Base-by-base conservation (phyloP, 1,140 invertebrate genomes). In the Drosophila gunungcola region DNA sequence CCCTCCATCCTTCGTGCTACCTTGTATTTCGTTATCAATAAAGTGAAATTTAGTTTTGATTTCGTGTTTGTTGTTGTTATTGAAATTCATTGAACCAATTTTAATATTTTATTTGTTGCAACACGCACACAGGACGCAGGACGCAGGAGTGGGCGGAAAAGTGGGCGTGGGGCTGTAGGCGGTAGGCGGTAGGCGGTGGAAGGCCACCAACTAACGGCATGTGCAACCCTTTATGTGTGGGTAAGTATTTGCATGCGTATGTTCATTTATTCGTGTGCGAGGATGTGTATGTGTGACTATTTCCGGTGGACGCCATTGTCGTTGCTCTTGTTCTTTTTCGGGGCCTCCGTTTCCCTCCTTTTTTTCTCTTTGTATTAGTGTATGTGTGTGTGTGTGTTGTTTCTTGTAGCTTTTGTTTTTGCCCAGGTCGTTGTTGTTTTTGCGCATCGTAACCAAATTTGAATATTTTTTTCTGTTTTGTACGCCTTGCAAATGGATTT, bases 51-150 rank as follows among this genome's bases (percentile, higher is more conserved):
- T 89, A 89, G 84, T 89, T 89, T 89, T 89, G 84, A 89, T 89
- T 89, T 89, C 84, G 84, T 89, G 84, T 89, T 89, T 89, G 84
- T 84, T 89, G 84, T 89, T 89, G 84, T 89, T 89, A 89, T 89
- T 89, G 80, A 89, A 89, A 89, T 89, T 89, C 84, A 89, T 89
- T 89, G 84, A 89, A 89, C 84, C 84, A 89, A 89, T 89, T 89
- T 89, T 89, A 89, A 89, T 89, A 89, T 89, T 89, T 89, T 89
- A 89, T 89, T 89, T 89, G 84, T 86, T 89, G 84, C 84, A 83
- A 73, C 83, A 88, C 84, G 84, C 83, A 88, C 81, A 81, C 78
- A 81, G 58, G 65, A 57, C 64, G 34, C 78, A 81, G 58, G 65
- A 57, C 64, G 34, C 63, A 52, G 46, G 46, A 5, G 12, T 6